These are phyloP conservation scores for Nerophis ophidion DNA, from an alignment of 2,113 vertebrate species.

Conservation along the genomic window DNA sequence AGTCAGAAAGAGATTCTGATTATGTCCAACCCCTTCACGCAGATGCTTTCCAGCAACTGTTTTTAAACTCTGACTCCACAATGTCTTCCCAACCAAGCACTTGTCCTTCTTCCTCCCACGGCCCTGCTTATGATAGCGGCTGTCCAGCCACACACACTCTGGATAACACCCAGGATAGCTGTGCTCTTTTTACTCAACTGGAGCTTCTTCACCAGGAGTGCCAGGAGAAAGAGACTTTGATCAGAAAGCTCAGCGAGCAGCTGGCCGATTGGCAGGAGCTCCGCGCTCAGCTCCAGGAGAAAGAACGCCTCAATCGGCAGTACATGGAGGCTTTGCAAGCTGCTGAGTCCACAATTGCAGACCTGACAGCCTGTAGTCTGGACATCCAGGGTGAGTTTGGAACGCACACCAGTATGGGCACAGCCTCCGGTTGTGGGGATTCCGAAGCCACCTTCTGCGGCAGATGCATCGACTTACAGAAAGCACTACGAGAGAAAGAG, in stretches of 20 bases:
- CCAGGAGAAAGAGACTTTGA: slow-evolving; percentile 68
- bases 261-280: slow-evolving; percentile 57
- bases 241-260: slow-evolving; percentile 58
- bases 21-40: slow-evolving; percentile 18
- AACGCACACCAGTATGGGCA: background rate
- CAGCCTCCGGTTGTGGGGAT: slow-evolving; percentile 10
- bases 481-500: slow-evolving; percentile 59
- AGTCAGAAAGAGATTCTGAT: slow-evolving; percentile 8
- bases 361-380: slow-evolving; percentile 72
- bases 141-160: slow-evolving; percentile 11
- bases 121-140: background rate
- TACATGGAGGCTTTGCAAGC: slow-evolving; percentile 63
- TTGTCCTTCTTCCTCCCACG: slow-evolving; percentile 23
- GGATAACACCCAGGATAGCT: slow-evolving; percentile 19
- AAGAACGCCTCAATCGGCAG: slow-evolving; percentile 52
- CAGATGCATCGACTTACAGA: slow-evolving; percentile 48
- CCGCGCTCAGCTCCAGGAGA: slow-evolving; percentile 59
- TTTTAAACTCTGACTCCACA: slow-evolving; percentile 9
- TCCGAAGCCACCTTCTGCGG: slow-evolving; percentile 30
- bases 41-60: slow-evolving; percentile 20
- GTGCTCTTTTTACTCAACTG: slow-evolving; percentile 55
- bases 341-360: slow-evolving; percentile 71
- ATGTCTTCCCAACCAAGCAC: slow-evolving; percentile 16
- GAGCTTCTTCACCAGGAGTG: slow-evolving; percentile 73
- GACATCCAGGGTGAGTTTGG: slow-evolving; percentile 54